Conservation (phyloP, 2,113 vertebrate species). For the Scomber colias region DNA sequence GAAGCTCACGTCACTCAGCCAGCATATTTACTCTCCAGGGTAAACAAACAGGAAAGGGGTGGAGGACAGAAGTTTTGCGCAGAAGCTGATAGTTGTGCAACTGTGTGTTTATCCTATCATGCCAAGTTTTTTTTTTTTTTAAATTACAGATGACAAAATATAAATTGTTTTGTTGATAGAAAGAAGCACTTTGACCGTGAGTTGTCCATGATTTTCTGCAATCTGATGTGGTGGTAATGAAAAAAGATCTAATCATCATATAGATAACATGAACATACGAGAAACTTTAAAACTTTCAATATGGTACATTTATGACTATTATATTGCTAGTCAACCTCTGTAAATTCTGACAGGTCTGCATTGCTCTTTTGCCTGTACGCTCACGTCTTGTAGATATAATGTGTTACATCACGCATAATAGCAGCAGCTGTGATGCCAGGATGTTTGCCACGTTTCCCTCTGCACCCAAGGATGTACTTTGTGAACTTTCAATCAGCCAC, state of each 20-base stretch:
- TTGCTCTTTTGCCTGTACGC: neutral
- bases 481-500: constrained; percentile 35
- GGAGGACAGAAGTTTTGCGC: constrained; percentile 33
- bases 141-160: neutral
- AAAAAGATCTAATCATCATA: neutral
- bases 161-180: neutral
- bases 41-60: constrained; percentile 67
- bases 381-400: constrained; percentile 29
- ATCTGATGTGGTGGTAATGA: too few relatives aligned
- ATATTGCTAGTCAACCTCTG: neutral
- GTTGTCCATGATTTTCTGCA: neutral
- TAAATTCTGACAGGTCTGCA: neutral
- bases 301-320: neutral
- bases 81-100: constrained; percentile 3
- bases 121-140: neutral
- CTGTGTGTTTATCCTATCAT: constrained; percentile 9
- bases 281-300: neutral
- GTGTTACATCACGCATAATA: constrained; percentile 22
- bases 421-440: constrained; percentile 32
- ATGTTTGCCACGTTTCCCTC: constrained; percentile 47
- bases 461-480: constrained; percentile 20
- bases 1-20: constrained; percentile 36
- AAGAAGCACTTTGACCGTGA: neutral
- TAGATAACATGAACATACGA: neutral
- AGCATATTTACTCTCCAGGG: constrained; percentile 45